Base-by-base conservation (phyloP, 2,797 vertebrate species). In the Loriculus beryllinus region DNA sequence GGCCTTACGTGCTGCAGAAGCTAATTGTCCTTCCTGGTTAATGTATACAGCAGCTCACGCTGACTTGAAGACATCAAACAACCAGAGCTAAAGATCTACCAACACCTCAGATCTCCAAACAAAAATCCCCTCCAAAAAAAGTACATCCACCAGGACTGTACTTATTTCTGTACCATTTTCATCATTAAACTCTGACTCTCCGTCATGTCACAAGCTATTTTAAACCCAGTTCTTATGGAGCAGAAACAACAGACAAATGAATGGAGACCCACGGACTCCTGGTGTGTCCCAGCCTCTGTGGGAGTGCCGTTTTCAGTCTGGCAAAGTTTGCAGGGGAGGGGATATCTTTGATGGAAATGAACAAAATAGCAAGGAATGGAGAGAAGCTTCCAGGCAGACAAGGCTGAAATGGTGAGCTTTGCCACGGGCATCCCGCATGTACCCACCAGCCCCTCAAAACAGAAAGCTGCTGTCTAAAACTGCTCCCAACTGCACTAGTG, bases 171-270 rank as follows among this genome's bases (percentile, higher is more conserved):
- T 56, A 65, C 54, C 48, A 70, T 76, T 92, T 85, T 92, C 82
- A 88, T 93, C 60, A 91, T 82, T 84, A 94, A 82, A 81, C 63
- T 78, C 79, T 40, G n/a, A 48, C 68, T 93, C 72, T 89, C 77
- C 70, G 82, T 70, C n/a, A 37, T 86, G 59, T 83, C 82, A 90
- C 62, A 78, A 77, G 69, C 82, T 94, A 92, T 94, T 95, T 94
- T 95, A 94, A 71, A 90, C 82, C 33, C 64, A 69, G 56, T 40
- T 92, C 81, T 81, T 28, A 65, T 54, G 2, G 11, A 91, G 70
- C 76, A 79, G 63, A 89, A 94, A 72, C 3, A 6, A 83, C 3
- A 14, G 84, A 89, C 76, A 77, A 94, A 88, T 70, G 84, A 95
- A 90, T 82, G 65, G 65, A 86, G 65, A 84, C n/a, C 89, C 45